Conservation (phyloP, 2,113 vertebrate species). For the Limnothrissa miodon region DNA sequence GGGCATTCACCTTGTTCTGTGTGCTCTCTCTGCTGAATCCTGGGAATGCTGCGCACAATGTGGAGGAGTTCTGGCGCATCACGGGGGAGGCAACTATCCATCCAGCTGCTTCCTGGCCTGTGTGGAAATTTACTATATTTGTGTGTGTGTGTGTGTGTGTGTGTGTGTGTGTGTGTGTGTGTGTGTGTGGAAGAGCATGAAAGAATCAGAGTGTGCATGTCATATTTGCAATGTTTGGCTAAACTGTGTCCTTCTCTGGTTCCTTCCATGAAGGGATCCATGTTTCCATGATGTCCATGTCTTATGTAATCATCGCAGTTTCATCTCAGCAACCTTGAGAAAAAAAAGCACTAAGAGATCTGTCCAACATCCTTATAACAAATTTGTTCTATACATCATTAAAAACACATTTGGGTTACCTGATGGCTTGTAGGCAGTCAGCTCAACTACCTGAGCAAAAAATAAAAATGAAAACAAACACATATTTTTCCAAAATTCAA, state of each 20-base stretch:
- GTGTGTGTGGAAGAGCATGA: slow-evolving; percentile 25
- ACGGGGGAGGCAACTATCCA: slow-evolving; percentile 28
- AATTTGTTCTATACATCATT: background rate
- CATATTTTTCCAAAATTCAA: background rate
- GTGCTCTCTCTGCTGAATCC: background rate
- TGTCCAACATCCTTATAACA: background rate
- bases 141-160: slow-evolving; percentile 5
- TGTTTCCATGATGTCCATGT: background rate
- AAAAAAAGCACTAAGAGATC: background rate
- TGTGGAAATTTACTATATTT: background rate
- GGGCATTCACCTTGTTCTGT: slow-evolving; percentile 12
- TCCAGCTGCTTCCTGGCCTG: slow-evolving; percentile 30
- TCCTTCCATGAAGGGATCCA: slow-evolving; percentile 14
- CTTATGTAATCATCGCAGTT: background rate
- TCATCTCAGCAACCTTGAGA: background rate
- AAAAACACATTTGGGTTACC: slow-evolving; percentile 60
- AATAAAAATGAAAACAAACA: slow-evolving; percentile 25
- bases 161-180: slow-evolving; percentile 25
- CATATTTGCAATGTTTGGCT: background rate
- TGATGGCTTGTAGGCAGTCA: slow-evolving; percentile 86
- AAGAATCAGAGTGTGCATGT: slow-evolving; percentile 18
- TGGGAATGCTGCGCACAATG: slow-evolving; percentile 28
- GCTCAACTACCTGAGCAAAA: slow-evolving; percentile 78
- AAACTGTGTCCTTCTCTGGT: slow-evolving; percentile 10
- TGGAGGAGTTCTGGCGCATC: slow-evolving; percentile 20